phyloP scores from a whole-genome alignment of 1,140 invertebrate genomes.

The Berghia stephanieae region DNA sequence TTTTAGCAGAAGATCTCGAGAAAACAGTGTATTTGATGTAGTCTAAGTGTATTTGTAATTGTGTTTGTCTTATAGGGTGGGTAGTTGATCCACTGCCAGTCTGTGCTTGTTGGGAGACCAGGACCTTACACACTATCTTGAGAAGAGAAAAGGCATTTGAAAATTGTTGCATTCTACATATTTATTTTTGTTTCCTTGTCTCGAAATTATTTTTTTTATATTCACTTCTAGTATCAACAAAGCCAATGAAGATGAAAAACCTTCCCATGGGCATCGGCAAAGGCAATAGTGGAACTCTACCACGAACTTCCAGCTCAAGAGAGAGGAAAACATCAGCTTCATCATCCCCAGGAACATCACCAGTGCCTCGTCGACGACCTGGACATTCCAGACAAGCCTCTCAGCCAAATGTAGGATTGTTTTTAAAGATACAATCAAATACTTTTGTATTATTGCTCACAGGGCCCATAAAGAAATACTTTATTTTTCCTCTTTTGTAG shows the following conservation, averaged over 20 bases:
- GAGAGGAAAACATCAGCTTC: conserved; percentile 35
- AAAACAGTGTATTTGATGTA: no score
- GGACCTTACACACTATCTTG: conserved; percentile 1
- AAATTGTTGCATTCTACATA: not conserved
- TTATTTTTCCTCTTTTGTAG: no score
- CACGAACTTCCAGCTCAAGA: conserved; percentile 39
- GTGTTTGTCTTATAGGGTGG: no score
- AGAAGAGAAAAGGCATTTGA: not conserved
- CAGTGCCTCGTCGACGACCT: conserved; percentile 22
- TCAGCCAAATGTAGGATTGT: conserved; percentile 41
- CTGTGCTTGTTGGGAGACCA: no score
- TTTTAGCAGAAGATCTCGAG: no score
- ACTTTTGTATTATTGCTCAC: no score
- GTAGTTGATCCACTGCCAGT: no score
- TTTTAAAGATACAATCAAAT: not conserved
- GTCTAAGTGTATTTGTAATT: no score
- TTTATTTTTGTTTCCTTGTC: not conserved
- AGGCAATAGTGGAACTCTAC: conserved; percentile 58
- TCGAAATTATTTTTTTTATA: not conserved
- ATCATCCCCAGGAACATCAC: conserved; percentile 35
- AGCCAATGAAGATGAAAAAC: conserved; percentile 47
- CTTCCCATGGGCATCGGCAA: conserved; percentile 54
- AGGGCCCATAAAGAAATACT: no score
- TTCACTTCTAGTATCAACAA: conserved; percentile 47
- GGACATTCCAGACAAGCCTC: conserved; percentile 46